Base-by-base conservation (phyloP, 2,888 invertebrate species). In the Drosophila nr. perissopoda region DNA sequence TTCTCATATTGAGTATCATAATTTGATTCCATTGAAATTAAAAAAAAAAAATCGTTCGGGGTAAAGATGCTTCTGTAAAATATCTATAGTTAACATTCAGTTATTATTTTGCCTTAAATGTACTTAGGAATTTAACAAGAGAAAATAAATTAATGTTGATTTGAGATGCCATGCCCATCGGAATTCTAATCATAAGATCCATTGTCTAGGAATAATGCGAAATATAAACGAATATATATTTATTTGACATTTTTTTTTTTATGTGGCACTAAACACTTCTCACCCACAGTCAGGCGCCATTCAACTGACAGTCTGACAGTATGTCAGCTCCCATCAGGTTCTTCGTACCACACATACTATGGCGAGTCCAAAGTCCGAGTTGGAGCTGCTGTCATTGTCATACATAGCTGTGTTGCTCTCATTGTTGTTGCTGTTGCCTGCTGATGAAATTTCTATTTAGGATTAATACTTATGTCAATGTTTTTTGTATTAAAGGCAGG, bases 391-490 rank as follows among this genome's bases (percentile, higher is more conserved):
- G 82, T 82, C 70, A 74, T 67, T 54, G 57, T 46, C 46, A 46
- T 25, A 46, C 13, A 25, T 16, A 16, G 46, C 46, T 8, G 10
- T 46, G 42, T 64, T 60, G 56, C 66, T 79, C 76, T 79, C 70
- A 74, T 67, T 74, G 70, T 74, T 59, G 61, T 75, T 54, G 57
- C 13, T 46, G 60, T 62, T 61, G 85, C 49, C 79, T 74, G 74
- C 48, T 78, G 90, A 76, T 89, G 81, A 83, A 89, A 89, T 82
- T 88, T 87, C 82, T 89, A 90, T 88, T 88, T 78, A 70, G 90
- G 88, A 88, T 88, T 88, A 88, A 90, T 88, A 68, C 68, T 68
- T 68, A 90, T 90, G 90, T 83, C 90, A 86, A 77, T 73, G 74
- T 69, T 76, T 72, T 72, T 74, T 67, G 75, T 78, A 76, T 81